phyloP scores from a whole-genome alignment of 2,888 invertebrate species.

The Drosophila mulleri region DNA sequence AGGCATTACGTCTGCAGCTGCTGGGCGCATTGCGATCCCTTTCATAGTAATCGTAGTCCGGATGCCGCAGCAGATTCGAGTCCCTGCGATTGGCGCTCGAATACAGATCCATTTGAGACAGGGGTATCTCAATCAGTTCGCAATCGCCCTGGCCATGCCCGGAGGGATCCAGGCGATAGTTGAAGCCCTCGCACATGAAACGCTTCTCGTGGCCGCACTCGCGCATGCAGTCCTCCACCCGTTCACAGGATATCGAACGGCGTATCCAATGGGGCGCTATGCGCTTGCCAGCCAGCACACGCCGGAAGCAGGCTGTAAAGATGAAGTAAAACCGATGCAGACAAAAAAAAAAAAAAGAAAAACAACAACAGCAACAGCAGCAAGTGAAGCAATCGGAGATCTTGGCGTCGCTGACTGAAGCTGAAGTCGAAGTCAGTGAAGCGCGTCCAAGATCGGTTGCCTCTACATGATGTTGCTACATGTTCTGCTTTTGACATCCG shows the following conservation, averaged over 20 bases:
- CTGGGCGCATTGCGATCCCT: conserved; percentile 90
- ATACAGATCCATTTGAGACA: conserved; percentile 88
- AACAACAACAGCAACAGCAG: neutral
- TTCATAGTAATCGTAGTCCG: conserved; percentile 92
- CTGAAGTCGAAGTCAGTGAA: conserved; percentile 57
- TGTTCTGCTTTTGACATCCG: conserved; percentile 32
- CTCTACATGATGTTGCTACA: conserved; percentile 57
- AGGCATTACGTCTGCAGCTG: conserved; percentile 86
- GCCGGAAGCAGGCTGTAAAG: conserved; percentile 90
- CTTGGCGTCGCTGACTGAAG: neutral
- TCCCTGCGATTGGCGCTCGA: conserved; percentile 86
- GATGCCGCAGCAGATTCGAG: conserved; percentile 85
- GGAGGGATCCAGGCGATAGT: conserved; percentile 91
- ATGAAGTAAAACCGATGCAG: conserved; percentile 3
- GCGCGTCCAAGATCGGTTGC: conserved; percentile 73
- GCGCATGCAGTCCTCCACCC: conserved; percentile 90
- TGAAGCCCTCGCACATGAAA: conserved; percentile 93
- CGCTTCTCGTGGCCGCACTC: conserved; percentile 91
- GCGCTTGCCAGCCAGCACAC: conserved; percentile 90
- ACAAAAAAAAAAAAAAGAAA: neutral
- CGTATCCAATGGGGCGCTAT: conserved; percentile 89
- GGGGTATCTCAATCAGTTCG: conserved; percentile 90
- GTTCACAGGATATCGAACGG: conserved; percentile 89
- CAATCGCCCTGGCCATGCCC: conserved; percentile 91
- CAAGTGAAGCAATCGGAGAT: conserved; percentile 36